These are phyloP conservation scores for Atractosteus spatula DNA, from an alignment of 2,113 vertebrate species.

Conservation along the genomic window DNA sequence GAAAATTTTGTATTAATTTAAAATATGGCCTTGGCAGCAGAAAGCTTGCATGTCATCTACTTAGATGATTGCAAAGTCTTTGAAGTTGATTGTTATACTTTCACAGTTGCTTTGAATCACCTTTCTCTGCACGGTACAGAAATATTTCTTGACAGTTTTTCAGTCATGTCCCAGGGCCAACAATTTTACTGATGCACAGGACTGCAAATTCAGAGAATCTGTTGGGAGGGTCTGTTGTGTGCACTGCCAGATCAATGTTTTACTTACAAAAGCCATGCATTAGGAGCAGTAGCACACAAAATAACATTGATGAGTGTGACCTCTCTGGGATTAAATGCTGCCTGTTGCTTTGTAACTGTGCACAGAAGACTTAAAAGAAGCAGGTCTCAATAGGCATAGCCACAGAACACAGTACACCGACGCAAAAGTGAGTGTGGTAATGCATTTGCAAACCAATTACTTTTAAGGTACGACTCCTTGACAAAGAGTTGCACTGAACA, in stretches of 20 bases:
- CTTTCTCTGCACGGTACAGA: too few relatives aligned
- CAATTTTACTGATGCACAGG: background rate
- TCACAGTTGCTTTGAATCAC: too few relatives aligned
- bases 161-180: background rate
- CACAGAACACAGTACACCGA: background rate
- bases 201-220: background rate
- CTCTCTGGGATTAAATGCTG: background rate
- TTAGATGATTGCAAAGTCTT: too few relatives aligned
- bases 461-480: background rate
- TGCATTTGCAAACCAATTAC: constrained; percentile 1
- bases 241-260: too few relatives aligned
- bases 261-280: too few relatives aligned
- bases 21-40: too few relatives aligned
- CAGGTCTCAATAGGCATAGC: background rate
- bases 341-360: background rate
- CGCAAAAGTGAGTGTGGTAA: background rate
- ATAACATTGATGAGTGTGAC: too few relatives aligned
- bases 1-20: too few relatives aligned
- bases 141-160: too few relatives aligned
- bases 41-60: too few relatives aligned
- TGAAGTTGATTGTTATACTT: too few relatives aligned
- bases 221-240: background rate
- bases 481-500: constrained; percentile 20
- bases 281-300: too few relatives aligned
- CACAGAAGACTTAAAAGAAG: background rate